Base-by-base conservation (phyloP, 2,888 invertebrate species). In the Drosophila cracens region DNA sequence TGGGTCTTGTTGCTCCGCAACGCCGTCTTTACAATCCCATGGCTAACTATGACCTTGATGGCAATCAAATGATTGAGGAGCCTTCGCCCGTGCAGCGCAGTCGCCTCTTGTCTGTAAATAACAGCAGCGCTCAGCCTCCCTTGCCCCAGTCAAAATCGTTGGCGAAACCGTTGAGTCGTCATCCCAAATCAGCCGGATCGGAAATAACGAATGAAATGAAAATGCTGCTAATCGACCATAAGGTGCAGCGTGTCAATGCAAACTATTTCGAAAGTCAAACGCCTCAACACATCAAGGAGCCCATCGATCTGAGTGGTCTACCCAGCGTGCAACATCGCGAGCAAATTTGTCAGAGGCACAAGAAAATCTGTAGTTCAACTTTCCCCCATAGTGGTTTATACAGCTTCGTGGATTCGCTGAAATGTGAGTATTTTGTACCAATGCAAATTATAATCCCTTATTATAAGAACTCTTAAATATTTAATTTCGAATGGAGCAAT, bases 391-490 rank as follows among this genome's bases (percentile, higher is more conserved):
- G 46, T 8, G 56, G 54, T 2, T 43, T 60, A 10, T 87, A 87
- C 34, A 71, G 65, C 57, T 87, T 87, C 27, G 40, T 88, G 16
- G 74, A 87, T 56, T 87, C 86, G 0, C 73, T 87, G 6, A 64
- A 57, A 29, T 43, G 86, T 85, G 29, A 68, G 87, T 67, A 36
- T 33, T 18, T 51, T 16, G 27, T 27, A 49, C 27, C 21, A 21
- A 21, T 21, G 21, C 18, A 18, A 21, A 46, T 7, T 21, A 13
- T 43, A 21, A 43, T 21, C 46, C 13, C 21, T 46, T 46, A 21
- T 46, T 46, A 21, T 21, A 2, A 11, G 10, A n/a, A 21, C 13
- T 13, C 21, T 21, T 21, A 21, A 46, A 6, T 21, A 21, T 21
- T 21, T 21, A 21, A 21, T 21, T 21, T 21, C 21, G 21, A 21